Conservation (phyloP, 2,888 invertebrate genomes). For the Heliconius ismenius region DNA sequence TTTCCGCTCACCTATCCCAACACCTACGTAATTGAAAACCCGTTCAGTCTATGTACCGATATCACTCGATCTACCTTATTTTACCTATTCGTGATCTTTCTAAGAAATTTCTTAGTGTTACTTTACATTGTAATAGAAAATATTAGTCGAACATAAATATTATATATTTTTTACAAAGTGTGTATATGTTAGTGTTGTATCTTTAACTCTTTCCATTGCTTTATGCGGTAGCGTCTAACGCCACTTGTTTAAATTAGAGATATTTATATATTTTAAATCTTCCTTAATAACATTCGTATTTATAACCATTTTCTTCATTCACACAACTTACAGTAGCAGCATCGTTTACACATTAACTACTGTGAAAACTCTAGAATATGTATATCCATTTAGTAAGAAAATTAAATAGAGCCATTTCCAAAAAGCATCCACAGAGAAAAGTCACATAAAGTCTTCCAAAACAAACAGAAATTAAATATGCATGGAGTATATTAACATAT, state of each 20-base stretch:
- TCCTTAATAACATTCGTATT: not conserved
- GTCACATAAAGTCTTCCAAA: slow-evolving; percentile 35
- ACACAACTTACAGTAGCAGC: too few relatives aligned
- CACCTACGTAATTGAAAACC: slow-evolving; percentile 27
- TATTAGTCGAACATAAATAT: too few relatives aligned
- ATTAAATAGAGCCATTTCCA: slow-evolving; percentile 6
- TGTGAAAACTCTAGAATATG: not conserved
- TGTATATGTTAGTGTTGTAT: too few relatives aligned
- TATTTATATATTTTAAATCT: too few relatives aligned
- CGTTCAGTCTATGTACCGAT: slow-evolving; percentile 20
- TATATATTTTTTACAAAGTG: too few relatives aligned
- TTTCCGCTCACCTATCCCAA: slow-evolving; percentile 19
- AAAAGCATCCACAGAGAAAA: slow-evolving; percentile 19
- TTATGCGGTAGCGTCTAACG: too few relatives aligned
- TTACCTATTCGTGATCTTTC: slow-evolving; percentile 15
- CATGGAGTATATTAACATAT: slow-evolving; percentile 47
- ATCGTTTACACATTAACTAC: not conserved
- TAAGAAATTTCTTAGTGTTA: slow-evolving; percentile 2
- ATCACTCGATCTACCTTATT: slow-evolving; percentile 15
- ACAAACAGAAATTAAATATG: slow-evolving; percentile 45
- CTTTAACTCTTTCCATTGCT: too few relatives aligned
- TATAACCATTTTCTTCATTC: not conserved
- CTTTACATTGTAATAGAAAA: slow-evolving; percentile 3
- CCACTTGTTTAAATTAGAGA: too few relatives aligned
- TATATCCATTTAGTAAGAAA: not conserved